Evolutionary conservation across 2,888 invertebrate genomes (phyloP), one percentile per base, ranked within the genome.

Genomic region (Trissolcus japonicus): DNA sequence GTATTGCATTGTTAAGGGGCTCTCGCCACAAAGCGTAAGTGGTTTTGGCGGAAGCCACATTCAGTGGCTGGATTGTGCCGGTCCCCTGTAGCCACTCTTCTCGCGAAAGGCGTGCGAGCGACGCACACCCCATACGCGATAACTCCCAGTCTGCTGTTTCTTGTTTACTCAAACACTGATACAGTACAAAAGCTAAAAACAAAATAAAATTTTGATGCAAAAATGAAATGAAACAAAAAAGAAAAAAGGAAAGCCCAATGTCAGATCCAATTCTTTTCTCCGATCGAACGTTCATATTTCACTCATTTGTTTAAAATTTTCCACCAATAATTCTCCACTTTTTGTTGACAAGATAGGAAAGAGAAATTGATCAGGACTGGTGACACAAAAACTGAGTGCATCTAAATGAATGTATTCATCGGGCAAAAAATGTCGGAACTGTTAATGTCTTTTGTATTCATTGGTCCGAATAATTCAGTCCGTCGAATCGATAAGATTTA

Each of bases 1-100:
- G 89, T 88, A 88, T 88, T 86, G 88, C 82, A 88, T 89, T 88
- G 88, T 88, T 86, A 86, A 87, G 86, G 87, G 87, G 83, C 86
- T 88, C 86, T 85, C 84, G 84, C 86, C 87, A 86, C 88, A 87
- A 88, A 88, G 88, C 88, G 88, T 88, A 89, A 89, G 89, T 88
- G 89, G 88, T 88, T 89, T 88, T 86, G 86, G 88, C 88, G 88
- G 88, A 88, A 88, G 88, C 87, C 87, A 87, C 88, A 89, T 89
- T 88, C 87, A 89, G 88, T 84, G 87, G 83, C 86, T 83, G 86
- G 86, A 88, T 88, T 88, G 86, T 84, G 84, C 85, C 83, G 85
- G 79, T 77, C 76, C 81, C 81, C 78, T 79, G 80, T 67, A 76
- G 75, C 77, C 79, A 63, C 76, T 72, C 69, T 66, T 75, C 76